Evolutionary conservation across 2,113 vertebrate species (phyloP).

Genomic region (Podocnemis expansa): DNA sequence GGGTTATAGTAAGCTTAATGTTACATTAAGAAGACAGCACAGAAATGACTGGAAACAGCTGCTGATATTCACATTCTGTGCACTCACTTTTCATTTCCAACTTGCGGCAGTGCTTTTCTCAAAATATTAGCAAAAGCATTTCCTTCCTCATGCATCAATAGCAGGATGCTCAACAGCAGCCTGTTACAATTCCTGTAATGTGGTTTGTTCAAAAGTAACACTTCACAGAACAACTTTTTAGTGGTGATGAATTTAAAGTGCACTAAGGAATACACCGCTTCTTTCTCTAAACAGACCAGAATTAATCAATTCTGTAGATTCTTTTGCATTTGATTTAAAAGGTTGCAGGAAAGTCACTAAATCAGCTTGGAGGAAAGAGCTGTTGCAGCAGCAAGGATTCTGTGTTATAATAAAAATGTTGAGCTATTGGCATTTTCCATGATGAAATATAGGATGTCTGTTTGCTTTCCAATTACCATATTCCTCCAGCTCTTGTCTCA

Average conservation of each 20-base stretch:
- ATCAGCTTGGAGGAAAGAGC: slow-evolving; percentile 2
- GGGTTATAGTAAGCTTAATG: not conserved
- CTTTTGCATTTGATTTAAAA: not conserved
- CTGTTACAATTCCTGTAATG: not conserved
- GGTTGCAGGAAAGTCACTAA: slow-evolving; percentile 12
- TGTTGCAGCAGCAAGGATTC: slow-evolving; percentile 27
- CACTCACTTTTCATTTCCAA: not conserved
- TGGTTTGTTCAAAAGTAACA: not conserved
- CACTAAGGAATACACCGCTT: not conserved
- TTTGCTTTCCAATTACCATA: slow-evolving; percentile 15
- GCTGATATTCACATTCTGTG: not conserved
- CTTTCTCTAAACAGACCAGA: not conserved
- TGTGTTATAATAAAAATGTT: not conserved
- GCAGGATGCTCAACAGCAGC: not conserved
- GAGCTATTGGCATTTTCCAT: slow-evolving; percentile 2
- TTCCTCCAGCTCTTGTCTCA: not conserved
- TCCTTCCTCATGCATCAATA: not conserved
- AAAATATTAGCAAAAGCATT: not conserved
- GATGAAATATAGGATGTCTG: slow-evolving; percentile 5
- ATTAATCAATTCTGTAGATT: not conserved
- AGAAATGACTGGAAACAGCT: not conserved
- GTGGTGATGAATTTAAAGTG: not conserved
- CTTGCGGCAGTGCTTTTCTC: rapidly evolving
- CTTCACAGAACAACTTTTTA: not conserved
- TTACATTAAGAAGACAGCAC: not conserved